These are phyloP conservation scores for Ornithorhynchus anatinus DNA, from an alignment of 2,113 vertebrate genomes.

Conservation along the genomic window DNA sequence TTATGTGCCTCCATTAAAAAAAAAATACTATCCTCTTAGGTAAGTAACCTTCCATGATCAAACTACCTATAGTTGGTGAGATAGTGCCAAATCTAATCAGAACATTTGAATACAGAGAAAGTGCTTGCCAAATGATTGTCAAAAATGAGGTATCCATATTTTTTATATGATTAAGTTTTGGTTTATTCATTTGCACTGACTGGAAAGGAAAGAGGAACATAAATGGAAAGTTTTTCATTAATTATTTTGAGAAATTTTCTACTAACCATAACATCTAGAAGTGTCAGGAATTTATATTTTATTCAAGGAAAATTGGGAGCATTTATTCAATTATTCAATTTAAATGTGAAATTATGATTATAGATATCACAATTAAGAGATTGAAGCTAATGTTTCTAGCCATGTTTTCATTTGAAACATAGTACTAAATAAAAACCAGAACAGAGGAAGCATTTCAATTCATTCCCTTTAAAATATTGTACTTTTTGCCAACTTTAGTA, in stretches of 20 bases:
- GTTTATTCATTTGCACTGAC: neutral
- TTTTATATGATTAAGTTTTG: constrained; percentile 35
- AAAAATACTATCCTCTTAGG: neutral
- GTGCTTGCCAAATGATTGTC: neutral
- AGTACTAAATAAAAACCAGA: neutral
- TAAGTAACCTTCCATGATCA: constrained; percentile 9
- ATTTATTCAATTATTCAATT: neutral
- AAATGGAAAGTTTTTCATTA: constrained; percentile 19
- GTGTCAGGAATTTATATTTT: neutral
- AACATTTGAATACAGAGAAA: neutral
- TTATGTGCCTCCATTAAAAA: neutral
- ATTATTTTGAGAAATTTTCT: constrained; percentile 12
- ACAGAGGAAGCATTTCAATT: no score
- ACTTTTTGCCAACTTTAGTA: no score
- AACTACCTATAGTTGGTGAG: neutral
- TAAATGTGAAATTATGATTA: neutral
- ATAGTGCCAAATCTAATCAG: neutral
- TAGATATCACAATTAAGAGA: neutral
- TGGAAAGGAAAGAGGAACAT: neutral
- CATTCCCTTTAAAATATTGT: no score
- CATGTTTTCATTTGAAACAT: neutral
- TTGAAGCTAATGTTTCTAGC: neutral
- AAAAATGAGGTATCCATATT: constrained; percentile 11
- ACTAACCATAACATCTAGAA: neutral
- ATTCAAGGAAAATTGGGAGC: neutral